Conservation (phyloP, 1,140 invertebrate species). For the Laodelphax striatellus region DNA sequence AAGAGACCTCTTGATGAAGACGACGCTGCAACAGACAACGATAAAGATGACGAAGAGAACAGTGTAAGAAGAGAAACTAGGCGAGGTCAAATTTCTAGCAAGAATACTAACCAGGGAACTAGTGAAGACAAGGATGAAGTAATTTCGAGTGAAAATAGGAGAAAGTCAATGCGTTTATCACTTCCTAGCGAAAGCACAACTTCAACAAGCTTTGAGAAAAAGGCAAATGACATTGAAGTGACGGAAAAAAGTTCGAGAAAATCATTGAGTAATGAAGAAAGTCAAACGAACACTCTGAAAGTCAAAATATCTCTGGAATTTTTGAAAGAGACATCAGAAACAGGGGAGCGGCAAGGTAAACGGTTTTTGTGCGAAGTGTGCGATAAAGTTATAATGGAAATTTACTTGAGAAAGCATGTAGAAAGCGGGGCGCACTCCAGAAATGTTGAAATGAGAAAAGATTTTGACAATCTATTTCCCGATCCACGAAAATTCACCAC, state of each 20-base stretch:
- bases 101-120: constrained; percentile 1
- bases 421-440: neutral
- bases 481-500: neutral
- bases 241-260: too few species aligned
- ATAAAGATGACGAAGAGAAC: constrained; percentile 1
- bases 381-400: neutral
- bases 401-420: neutral
- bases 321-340: neutral
- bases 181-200: too few species aligned
- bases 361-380: neutral
- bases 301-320: neutral
- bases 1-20: neutral
- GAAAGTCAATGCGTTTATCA: too few species aligned
- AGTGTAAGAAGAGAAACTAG: neutral
- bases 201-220: too few species aligned
- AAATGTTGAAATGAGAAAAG: neutral
- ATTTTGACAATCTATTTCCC: neutral
- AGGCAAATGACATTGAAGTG: too few species aligned
- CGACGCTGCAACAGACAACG: too few species aligned
- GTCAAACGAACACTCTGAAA: neutral
- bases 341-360: too few species aligned
- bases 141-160: too few species aligned
- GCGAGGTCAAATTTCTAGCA: neutral
- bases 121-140: neutral
- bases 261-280: too few species aligned